A percentile compares a stretch with the other conserved stretches of the same genome.
These are phyloP conservation scores for Esox masquinongy DNA, from an alignment of 2,797 vertebrate species.

Conservation along the genomic window DNA sequence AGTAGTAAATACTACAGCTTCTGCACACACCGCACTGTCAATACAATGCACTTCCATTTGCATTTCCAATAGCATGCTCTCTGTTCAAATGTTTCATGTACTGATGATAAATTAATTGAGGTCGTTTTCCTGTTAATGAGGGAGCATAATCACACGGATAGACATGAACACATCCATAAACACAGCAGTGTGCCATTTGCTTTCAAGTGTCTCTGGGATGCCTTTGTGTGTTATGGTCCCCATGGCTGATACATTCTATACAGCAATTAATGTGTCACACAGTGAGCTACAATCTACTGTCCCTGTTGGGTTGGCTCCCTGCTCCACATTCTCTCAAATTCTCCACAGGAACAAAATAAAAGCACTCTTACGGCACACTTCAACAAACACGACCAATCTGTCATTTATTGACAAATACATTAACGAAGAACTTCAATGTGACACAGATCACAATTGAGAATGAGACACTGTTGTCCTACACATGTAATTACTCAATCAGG, in stretches of 20 bases:
- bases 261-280: slow-evolving; percentile 46
- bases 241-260: slow-evolving; percentile 20
- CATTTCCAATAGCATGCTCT: slow-evolving; percentile 26
- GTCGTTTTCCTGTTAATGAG: slow-evolving; percentile 16
- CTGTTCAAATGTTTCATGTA: slow-evolving; percentile 21
- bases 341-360: slow-evolving; percentile 23
- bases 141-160: slow-evolving; percentile 21
- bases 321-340: slow-evolving; percentile 45
- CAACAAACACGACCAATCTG: slow-evolving; percentile 6
- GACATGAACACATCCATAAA: neutral
- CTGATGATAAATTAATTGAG: neutral
- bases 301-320: slow-evolving; percentile 28
- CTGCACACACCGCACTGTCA: slow-evolving; percentile 41
- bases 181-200: slow-evolving; percentile 19
- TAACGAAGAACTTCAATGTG: neutral
- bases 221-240: slow-evolving; percentile 32
- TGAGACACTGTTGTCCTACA: neutral
- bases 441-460: neutral
- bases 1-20: slow-evolving; percentile 52
- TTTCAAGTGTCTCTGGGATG: slow-evolving; percentile 27
- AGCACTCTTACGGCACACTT: slow-evolving; percentile 29
- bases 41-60: neutral
- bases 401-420: neutral
- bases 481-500: neutral
- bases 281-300: slow-evolving; percentile 44